Evolutionary conservation across 2,797 vertebrate species (phyloP), one percentile per base, ranked within the genome.

Genomic region (Sphaeramia orbicularis): DNA sequence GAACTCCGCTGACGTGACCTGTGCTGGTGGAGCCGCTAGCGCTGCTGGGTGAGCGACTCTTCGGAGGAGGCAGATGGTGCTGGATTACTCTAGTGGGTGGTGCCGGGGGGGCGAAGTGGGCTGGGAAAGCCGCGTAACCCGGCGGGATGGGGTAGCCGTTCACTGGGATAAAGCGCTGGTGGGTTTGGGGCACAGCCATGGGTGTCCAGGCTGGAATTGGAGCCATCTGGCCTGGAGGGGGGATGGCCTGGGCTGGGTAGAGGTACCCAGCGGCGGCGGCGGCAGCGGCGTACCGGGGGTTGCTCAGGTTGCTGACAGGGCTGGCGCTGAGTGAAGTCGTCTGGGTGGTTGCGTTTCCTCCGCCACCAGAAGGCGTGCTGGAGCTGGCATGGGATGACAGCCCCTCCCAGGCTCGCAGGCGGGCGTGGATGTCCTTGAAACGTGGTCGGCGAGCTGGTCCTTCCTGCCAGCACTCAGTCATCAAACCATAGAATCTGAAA

Each of bases 391-490:
- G 97, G 71, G 97, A 98, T 0, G 96, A 98, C 48, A 97, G 92
- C 1, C 98, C 97, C 78, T 99, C 98, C 97, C 97, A 99, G 32
- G 97, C 95, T 41, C 97, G 95, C 59, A 99, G 94, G 16, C 97
- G 94, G 18, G 88, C 51, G 7, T 98, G 96, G 81, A 99, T 92
- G 83, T 99, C 98, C 80, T 99, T 98, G 84, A 99, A 99, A n/a
- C 96, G 94, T 0, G 97, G 95, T 52, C 98, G 88, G 1, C 97
- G 92, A 0, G 95, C 93, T 0, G 98, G 97, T 35, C 97, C 95
- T 72, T 99, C 98, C 65, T 97, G 96, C 98, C 98, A 99, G 82
- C 98, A 99, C 86, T 99, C 98, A 0, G 96, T 96, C 98, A 99
- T 99, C 86, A 99, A 89, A 56, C 93, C 89, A 52, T 99, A 98